Evolutionary conservation across 1,140 invertebrate species (phyloP).

Genomic region (Gonioctena quinquepunctata): DNA sequence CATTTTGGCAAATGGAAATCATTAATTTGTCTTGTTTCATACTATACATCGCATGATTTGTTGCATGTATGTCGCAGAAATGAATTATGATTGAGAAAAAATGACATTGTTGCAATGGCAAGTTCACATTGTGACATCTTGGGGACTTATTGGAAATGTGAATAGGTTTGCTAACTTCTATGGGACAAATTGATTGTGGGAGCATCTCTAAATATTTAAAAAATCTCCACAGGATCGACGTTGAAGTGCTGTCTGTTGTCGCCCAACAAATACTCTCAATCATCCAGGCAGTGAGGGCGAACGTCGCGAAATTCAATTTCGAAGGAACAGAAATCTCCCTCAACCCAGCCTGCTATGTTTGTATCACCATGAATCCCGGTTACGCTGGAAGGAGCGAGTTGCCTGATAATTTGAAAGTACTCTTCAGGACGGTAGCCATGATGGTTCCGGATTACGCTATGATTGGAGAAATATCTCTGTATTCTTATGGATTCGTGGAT

Average conservation of each 20-base stretch:
- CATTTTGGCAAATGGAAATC: too few relatives aligned
- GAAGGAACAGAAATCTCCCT: constrained; percentile 82
- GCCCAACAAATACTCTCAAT: constrained; percentile 84
- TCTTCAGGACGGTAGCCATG: constrained; percentile 93
- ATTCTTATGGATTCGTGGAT: constrained; percentile 85
- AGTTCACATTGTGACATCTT: too few relatives aligned
- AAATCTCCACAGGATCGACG: constrained; percentile 74
- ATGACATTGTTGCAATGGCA: too few relatives aligned
- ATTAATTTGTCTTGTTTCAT: too few relatives aligned
- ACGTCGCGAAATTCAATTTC: constrained; percentile 75
- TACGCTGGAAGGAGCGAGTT: constrained; percentile 86
- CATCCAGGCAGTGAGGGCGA: constrained; percentile 75
- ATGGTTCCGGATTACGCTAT: constrained; percentile 93
- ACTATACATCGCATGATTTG: too few relatives aligned
- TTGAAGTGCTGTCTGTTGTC: constrained; percentile 83
- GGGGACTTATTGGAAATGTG: too few relatives aligned
- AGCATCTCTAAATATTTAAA: too few relatives aligned
- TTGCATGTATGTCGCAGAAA: too few relatives aligned
- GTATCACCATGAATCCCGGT: constrained; percentile 94
- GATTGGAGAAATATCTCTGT: constrained; percentile 89
- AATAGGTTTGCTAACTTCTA: too few relatives aligned
- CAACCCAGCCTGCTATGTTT: constrained; percentile 83
- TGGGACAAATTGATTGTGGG: too few relatives aligned
- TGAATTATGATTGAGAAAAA: too few relatives aligned
- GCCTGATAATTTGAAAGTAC: constrained; percentile 83